Evolutionary conservation across 2,113 vertebrate genomes (phyloP).

Genomic region (Chaetodon trifascialis): DNA sequence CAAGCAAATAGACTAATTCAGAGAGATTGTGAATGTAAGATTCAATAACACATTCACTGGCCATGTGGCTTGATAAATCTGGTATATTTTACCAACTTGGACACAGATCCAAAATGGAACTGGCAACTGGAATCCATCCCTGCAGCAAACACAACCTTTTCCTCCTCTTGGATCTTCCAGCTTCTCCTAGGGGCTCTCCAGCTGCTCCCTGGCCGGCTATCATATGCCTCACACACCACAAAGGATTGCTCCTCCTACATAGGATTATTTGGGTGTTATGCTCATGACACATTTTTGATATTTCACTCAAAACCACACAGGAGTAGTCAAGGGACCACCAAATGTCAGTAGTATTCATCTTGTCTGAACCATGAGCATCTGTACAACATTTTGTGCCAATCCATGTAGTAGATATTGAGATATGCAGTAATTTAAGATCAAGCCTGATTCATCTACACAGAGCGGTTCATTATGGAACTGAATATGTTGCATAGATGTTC

Average conservation of each 20-base stretch:
- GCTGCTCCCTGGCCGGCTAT: background rate
- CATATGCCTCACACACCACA: background rate
- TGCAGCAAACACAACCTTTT: background rate
- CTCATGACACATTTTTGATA: background rate
- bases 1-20: background rate
- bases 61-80: background rate
- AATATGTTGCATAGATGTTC: background rate
- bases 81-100: background rate
- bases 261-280: background rate
- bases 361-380: background rate
- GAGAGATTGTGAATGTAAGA: background rate
- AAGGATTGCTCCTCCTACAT: background rate
- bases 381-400: background rate
- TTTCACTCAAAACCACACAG: background rate
- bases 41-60: background rate
- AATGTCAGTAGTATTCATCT: background rate
- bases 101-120: background rate
- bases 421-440: background rate
- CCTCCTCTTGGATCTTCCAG: background rate
- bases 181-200: background rate
- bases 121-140: background rate
- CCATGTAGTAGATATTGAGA: background rate
- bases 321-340: background rate
- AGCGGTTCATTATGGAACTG: conserved; percentile 1
- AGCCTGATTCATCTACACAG: background rate